Conservation (phyloP, 2,797 vertebrate genomes). For the Enoplosus armatus region DNA sequence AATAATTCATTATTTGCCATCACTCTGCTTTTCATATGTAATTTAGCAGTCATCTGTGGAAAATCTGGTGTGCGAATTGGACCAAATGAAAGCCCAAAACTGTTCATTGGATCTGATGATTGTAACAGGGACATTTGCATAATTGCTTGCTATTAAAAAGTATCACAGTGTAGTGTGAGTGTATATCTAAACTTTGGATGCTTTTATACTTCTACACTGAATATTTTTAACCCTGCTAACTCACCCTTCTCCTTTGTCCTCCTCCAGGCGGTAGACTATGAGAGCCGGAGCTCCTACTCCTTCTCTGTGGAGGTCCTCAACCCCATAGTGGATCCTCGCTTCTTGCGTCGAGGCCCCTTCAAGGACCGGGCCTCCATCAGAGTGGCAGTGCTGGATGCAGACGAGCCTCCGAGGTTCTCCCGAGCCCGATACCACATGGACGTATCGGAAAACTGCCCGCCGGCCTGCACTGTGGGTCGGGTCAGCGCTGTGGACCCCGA, state of each 20-base stretch:
- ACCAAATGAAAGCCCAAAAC: constrained; percentile 56
- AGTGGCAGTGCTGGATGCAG: constrained; percentile 90
- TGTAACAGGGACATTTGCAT: constrained; percentile 48
- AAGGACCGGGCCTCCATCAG: constrained; percentile 91
- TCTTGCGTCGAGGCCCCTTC: constrained; percentile 91
- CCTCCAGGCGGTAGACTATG: constrained; percentile 89
- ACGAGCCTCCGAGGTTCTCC: constrained; percentile 91
- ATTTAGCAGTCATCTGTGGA: constrained; percentile 59
- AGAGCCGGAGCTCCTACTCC: constrained; percentile 89
- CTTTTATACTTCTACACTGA: background rate
- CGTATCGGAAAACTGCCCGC: constrained; percentile 90
- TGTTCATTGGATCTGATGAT: constrained; percentile 42
- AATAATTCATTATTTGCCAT: constrained; percentile 65
- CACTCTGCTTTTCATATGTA: constrained; percentile 62
- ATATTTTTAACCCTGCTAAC: background rate
- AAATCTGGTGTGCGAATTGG: constrained; percentile 50
- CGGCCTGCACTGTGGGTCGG: constrained; percentile 88
- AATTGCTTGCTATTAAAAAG: constrained; percentile 42
- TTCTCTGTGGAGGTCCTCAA: constrained; percentile 94
- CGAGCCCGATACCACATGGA: constrained; percentile 87
- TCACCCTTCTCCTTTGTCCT: background rate
- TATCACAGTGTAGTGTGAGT: constrained; percentile 36
- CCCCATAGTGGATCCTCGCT: constrained; percentile 91
- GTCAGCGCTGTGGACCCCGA: constrained; percentile 91
- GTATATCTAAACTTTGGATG: background rate